Evolutionary conservation across 2,888 invertebrate species (phyloP).

Genomic region (Synanthedon tipuliformis): DNA sequence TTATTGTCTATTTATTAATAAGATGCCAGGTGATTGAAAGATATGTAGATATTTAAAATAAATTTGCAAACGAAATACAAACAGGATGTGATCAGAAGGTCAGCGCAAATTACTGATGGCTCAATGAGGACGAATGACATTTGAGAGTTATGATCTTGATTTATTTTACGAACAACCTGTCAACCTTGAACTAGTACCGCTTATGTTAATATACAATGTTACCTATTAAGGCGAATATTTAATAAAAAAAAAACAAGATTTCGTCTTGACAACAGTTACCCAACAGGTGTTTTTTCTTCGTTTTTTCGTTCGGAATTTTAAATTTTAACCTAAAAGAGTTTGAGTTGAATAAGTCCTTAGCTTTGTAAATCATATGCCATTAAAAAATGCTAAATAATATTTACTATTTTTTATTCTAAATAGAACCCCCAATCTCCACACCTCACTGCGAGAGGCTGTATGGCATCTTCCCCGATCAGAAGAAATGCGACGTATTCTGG

Average conservation of each 20-base stretch:
- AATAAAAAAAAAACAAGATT: too few species aligned
- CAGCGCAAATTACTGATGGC: conserved; percentile 10
- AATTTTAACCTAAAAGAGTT: too few species aligned
- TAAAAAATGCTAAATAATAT: background rate
- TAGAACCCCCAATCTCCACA: conserved; percentile 87
- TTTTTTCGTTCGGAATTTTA: too few species aligned
- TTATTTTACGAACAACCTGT: conserved; percentile 3
- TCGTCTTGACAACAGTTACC: too few species aligned
- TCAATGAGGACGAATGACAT: conserved; percentile 3
- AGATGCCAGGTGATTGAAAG: too few species aligned
- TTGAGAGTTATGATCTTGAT: background rate
- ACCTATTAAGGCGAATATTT: too few species aligned
- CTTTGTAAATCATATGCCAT: too few species aligned
- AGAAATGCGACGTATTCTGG: conserved; percentile 94
- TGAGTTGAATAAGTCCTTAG: too few species aligned
- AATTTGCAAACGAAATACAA: conserved; percentile 12
- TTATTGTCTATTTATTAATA: too few species aligned
- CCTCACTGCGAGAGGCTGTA: conserved; percentile 88
- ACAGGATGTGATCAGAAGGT: conserved; percentile 54
- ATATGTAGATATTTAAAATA: conserved; percentile 18
- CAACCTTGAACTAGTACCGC: conserved; percentile 38
- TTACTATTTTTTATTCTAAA: conserved; percentile 3
- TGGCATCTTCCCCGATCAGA: conserved; percentile 91
- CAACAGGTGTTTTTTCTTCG: too few species aligned
- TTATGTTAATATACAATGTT: conserved; percentile 3